phyloP scores from a whole-genome alignment of 2,113 vertebrate species.

The Nanorana parkeri region DNA sequence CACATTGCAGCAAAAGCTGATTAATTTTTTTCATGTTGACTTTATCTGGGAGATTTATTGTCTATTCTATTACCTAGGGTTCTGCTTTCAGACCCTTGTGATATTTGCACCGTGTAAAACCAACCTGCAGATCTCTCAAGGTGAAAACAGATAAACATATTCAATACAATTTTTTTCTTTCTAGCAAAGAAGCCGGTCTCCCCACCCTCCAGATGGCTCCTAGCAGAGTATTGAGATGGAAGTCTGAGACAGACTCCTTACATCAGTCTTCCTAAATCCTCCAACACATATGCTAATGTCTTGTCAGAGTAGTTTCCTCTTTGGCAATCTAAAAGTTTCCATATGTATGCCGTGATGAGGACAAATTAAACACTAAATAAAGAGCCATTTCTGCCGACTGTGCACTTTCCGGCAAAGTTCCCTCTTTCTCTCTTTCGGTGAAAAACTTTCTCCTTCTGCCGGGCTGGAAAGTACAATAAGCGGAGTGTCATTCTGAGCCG shows the following conservation, averaged over 20 bases:
- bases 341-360: constrained; percentile 54
- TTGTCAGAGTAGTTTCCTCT: constrained; percentile 74
- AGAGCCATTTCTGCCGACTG: constrained; percentile 44
- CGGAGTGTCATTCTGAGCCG: constrained; percentile 15
- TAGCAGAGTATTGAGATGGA: constrained; percentile 72
- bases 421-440: too few species aligned
- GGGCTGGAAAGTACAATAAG: constrained; percentile 5
- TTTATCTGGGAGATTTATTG: too few species aligned
- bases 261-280: constrained; percentile 69
- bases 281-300: constrained; percentile 69
- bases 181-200: constrained; percentile 68
- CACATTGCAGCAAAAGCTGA: too few species aligned
- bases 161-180: constrained; percentile 41
- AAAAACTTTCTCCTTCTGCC: constrained; percentile 28
- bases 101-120: too few species aligned
- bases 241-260: constrained; percentile 72
- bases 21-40: too few species aligned
- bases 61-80: too few species aligned
- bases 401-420: constrained; percentile 46
- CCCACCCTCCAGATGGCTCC: constrained; percentile 69
- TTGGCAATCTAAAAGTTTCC: constrained; percentile 59
- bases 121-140: background rate
- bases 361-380: constrained; percentile 58
- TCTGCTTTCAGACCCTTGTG: too few species aligned
- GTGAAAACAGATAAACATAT: constrained; percentile 19